Evolutionary conservation across 2,797 vertebrate genomes (phyloP).

Genomic region (Sebastes dallii): DNA sequence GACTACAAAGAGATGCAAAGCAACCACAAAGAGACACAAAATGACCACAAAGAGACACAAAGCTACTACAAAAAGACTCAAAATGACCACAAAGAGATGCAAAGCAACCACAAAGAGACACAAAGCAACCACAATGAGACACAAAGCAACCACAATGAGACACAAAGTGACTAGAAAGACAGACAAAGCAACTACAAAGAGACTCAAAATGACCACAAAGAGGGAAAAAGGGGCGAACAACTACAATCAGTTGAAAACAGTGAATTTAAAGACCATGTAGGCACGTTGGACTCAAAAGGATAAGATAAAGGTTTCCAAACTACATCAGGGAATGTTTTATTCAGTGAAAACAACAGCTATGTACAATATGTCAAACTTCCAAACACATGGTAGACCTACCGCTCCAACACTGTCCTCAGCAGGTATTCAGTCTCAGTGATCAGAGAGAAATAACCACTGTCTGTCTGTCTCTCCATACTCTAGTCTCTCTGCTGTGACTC

Average conservation of each 20-base stretch:
- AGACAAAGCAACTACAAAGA: too few species aligned
- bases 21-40: background rate
- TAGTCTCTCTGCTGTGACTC: background rate
- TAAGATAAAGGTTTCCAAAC: background rate
- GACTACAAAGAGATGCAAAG: too few species aligned
- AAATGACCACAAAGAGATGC: fast-evolving
- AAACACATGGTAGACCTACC: background rate
- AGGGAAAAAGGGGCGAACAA: too few species aligned
- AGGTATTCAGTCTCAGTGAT: background rate
- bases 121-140: too few species aligned
- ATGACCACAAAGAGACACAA: too few species aligned
- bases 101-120: background rate
- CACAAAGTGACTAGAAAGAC: too few species aligned
- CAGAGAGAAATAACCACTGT: background rate
- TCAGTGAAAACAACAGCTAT: background rate
- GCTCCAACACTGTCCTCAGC: background rate
- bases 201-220: too few species aligned
- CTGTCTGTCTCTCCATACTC: background rate
- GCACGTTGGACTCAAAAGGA: background rate
- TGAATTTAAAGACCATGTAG: too few species aligned
- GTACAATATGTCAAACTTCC: background rate
- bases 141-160: too few species aligned
- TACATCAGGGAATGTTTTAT: background rate
- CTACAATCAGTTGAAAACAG: background rate
- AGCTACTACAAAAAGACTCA: too few species aligned